Percentiles rank a stretch among this genome's conserved stretches.
Evolutionary conservation across 1,140 invertebrate species (phyloP).

Genomic region (Tribolium madens): DNA sequence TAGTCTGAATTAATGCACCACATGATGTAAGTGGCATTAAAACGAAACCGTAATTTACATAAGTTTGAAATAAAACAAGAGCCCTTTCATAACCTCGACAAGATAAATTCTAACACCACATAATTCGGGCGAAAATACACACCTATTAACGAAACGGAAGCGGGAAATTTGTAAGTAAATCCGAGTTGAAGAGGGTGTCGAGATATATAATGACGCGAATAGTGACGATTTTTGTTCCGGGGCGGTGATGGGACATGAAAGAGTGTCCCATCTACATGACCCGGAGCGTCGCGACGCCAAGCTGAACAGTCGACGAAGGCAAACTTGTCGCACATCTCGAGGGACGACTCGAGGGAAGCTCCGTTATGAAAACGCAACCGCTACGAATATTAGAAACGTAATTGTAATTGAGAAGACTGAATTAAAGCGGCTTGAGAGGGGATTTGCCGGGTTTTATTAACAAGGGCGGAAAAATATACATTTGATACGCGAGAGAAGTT

Average conservation of each 20-base stretch:
- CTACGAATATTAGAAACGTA: constrained; percentile 7
- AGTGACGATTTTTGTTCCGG: constrained; percentile 6
- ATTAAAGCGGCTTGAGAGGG: not conserved
- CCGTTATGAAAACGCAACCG: constrained; percentile 18
- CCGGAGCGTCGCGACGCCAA: constrained; percentile 12
- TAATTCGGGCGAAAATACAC: constrained; percentile 18
- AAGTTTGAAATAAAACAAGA: not conserved
- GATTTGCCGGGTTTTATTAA: not conserved
- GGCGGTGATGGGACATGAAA: not conserved
- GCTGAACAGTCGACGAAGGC: constrained; percentile 26
- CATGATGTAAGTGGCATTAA: constrained; percentile 5
- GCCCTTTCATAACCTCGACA: not conserved
- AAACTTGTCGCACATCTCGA: constrained; percentile 10
- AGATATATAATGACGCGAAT: not conserved
- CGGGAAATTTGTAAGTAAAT: constrained; percentile 33
- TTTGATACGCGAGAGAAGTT: too few relatives aligned
- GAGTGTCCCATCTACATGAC: not conserved
- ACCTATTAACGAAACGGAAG: constrained; percentile 16
- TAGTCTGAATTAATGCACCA: constrained; percentile 2
- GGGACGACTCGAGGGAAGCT: not conserved
- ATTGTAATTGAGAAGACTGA: constrained; percentile 10
- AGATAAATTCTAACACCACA: constrained; percentile 31
- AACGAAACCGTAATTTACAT: constrained; percentile 21
- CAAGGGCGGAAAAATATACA: not conserved
- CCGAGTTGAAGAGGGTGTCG: not conserved